Base-by-base conservation (phyloP, 2,797 vertebrate genomes). In the Danio albolineatus region DNA sequence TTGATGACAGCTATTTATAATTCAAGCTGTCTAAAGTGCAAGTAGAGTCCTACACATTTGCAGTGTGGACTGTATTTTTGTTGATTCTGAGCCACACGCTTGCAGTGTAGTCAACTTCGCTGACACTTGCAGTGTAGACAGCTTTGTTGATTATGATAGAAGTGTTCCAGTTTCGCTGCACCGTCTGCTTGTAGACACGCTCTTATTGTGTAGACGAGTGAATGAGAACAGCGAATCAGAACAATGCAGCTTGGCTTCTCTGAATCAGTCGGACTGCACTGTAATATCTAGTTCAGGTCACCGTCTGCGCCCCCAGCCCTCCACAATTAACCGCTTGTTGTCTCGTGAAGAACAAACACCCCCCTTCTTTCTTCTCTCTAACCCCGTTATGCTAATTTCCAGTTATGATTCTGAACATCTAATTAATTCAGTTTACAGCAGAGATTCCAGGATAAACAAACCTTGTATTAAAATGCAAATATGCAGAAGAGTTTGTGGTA, bases 311-410 rank as follows among this genome's bases (percentile, higher is more conserved):
- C 67, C 80, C 72, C 67, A 73, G 36, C 39, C 8, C 65, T 36
- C 48, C 59, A 88, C 86, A 88, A 86, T 88, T 70, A 81, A 46
- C 77, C 61, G 82, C 82, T 83, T 88, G 87, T 87, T 86, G 85
- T 82, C 78, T 73, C 12, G 41, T 64, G 56, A 41, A 72, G 70
- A 81, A 74, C 65, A 76, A 82, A 78, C 57, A 16, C 81, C 56
- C 74, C 74, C 78, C 78, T 83, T 74, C 79, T 81, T 80, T 74
- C 78, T 81, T 83, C 78, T 78, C 77, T 83, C 60, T 56, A 69
- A 69, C 69, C 36, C 28, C 73, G 48, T 79, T 82, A 87, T 87
- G 88, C 84, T 86, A 89, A 87, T 84, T 79, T 86, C 80, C 76
- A 80, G 81, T 87, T 82, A 83, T 73, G 79, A 81, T 85, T 85